Base-by-base conservation (phyloP, 1,140 invertebrate species). In the Sitobion miscanthi region DNA sequence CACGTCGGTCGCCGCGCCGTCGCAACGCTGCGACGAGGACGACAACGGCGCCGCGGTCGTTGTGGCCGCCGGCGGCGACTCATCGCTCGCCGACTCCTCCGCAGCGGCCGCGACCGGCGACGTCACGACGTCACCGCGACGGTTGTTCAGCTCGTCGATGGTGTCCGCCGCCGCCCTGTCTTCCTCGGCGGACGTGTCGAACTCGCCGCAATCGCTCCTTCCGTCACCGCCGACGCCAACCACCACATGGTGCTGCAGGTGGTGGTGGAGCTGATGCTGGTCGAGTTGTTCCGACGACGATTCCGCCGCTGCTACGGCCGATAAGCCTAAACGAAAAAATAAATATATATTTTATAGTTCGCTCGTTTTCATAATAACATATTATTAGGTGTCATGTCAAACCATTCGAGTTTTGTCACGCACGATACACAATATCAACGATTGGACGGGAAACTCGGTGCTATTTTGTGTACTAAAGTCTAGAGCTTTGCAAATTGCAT, bases 151-250 rank as follows among this genome's bases (percentile, higher is more conserved):
- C 94, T 94, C 91, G 92, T 93, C 92, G 20, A 94, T 94, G 25
- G 94, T 94, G 88, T 94, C 94, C 57, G 94, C 94, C 25, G 94
- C 94, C 52, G 94, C 87, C 42, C 94, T 93, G 94, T 94, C 94
- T 93, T 94, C 94, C 45, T 94, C 94, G 30, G 88, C 91, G 25
- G 91, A 86, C 62, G 89, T 86, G 54, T 87, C 49, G 9, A 86
- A 91, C 49, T 94, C 94, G n/a, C 94, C 88, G 69, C 90, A 54
- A 54, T 88, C 86, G 30, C 45, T 92, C 30, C 47, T 87, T 30
- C 91, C 91, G 38, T 54, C 86, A 30, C 69, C 47, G 47, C 42
- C 90, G 25, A 47, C 88, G n/a, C 25, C 52, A 17, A 82, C 47
- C 45, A 93, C 49, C 38, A 93, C 82, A 93, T 85, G 91, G 20